Evolutionary conservation across 2,888 invertebrate genomes (phyloP).

Genomic region (Ethmia dodecea): DNA sequence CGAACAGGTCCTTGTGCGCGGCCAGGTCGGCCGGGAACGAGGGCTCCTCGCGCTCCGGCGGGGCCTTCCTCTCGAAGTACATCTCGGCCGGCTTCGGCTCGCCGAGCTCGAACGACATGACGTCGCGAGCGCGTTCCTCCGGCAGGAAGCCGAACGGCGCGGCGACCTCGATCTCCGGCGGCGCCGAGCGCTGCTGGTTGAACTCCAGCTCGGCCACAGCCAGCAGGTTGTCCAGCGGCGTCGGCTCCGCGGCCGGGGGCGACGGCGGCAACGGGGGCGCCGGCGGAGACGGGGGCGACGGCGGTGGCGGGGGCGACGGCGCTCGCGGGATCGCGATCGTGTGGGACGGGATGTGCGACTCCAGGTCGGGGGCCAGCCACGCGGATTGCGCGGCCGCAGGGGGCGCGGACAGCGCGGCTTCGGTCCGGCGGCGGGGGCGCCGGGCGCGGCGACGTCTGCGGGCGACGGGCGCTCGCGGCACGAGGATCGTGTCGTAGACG

Average conservation of each 20-base stretch:
- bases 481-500: slow-evolving; percentile 69
- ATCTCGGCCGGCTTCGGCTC: slow-evolving; percentile 49
- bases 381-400: slow-evolving; percentile 39
- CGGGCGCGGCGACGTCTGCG: slow-evolving; percentile 29
- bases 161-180: slow-evolving; percentile 42
- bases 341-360: slow-evolving; percentile 80
- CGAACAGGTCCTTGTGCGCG: slow-evolving; percentile 65
- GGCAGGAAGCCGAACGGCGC: slow-evolving; percentile 49
- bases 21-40: slow-evolving; percentile 51
- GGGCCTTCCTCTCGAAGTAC: slow-evolving; percentile 49
- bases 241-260: slow-evolving; percentile 50
- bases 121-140: slow-evolving; percentile 51
- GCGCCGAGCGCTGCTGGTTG: slow-evolving; percentile 73
- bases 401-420: slow-evolving; percentile 18
- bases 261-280: slow-evolving; percentile 26
- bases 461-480: slow-evolving; percentile 33
- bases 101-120: slow-evolving; percentile 61
- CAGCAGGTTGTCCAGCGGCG: slow-evolving; percentile 79
- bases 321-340: slow-evolving; percentile 74
- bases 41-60: slow-evolving; percentile 37
- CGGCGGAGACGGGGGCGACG: slow-evolving; percentile 30
- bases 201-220: slow-evolving; percentile 82
- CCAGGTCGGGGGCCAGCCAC: slow-evolving; percentile 73
- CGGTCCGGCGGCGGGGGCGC: slow-evolving; percentile 31
- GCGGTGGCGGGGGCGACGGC: slow-evolving; percentile 31